These are phyloP conservation scores for Anarrhichthys ocellatus DNA, from an alignment of 2,113 vertebrate species.

Conservation along the genomic window DNA sequence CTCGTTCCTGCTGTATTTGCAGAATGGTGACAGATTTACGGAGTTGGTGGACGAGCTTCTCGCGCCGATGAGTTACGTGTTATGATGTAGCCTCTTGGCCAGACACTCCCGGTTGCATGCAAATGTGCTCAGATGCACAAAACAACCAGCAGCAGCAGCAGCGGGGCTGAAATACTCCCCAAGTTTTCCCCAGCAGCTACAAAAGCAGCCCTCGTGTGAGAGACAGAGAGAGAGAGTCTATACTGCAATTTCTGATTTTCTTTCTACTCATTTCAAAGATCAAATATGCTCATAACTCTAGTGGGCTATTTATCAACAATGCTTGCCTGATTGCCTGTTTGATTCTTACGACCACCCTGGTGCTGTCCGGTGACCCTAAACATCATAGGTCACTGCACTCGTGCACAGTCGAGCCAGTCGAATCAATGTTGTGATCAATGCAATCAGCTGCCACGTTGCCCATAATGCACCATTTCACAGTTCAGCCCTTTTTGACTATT, in stretches of 20 bases:
- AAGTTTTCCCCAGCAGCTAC: conserved; percentile 39
- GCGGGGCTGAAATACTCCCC: conserved; percentile 1
- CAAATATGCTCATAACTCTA: neutral
- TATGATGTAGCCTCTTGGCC: conserved; percentile 63
- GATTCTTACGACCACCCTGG: too few species aligned
- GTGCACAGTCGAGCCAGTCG: conserved; percentile 4
- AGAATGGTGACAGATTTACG: conserved; percentile 80
- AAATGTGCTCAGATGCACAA: conserved; percentile 68
- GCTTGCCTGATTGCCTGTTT: neutral
- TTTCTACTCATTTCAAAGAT: neutral
- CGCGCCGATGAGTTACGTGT: conserved; percentile 71
- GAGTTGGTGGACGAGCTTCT: conserved; percentile 72
- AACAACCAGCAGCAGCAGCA: conserved; percentile 46
- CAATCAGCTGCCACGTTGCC: neutral
- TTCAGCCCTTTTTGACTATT: conserved; percentile 6
- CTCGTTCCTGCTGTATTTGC: conserved; percentile 80
- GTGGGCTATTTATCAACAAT: neutral
- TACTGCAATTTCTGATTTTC: neutral
- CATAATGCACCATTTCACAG: conserved; percentile 27
- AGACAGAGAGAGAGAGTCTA: neutral
- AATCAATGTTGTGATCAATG: conserved; percentile 24
- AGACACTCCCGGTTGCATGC: conserved; percentile 62
- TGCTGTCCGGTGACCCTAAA: conserved; percentile 5
- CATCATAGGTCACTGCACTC: conserved; percentile 2
- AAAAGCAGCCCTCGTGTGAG: neutral